Evolutionary conservation across 2,797 vertebrate genomes (phyloP), one percentile per base, ranked within the genome.

Genomic region (Naso thynnoides): DNA sequence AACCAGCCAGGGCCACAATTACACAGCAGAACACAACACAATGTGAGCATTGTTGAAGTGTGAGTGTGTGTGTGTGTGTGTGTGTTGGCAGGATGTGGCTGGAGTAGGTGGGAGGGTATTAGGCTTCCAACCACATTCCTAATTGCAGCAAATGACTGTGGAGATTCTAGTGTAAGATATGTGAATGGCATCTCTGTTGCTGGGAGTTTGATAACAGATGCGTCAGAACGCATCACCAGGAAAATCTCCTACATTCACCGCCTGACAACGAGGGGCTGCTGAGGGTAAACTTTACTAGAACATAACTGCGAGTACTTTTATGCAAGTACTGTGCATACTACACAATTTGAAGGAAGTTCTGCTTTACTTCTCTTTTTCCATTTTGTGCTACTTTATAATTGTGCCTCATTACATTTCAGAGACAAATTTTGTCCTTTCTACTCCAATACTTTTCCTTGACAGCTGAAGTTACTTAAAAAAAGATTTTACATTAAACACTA

Each of bases 11-110:
- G 26, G 66, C 63, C 68, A 68, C 56, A 64, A 74, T 76, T 69
- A 61, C 76, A 59, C 57, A 54, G 48, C 64, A 78, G 68, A 84
- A 54, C 50, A 41, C 39, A 16, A 67, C 70, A 92, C 89, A 93
- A 90, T 88, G 84, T 63, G 56, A 60, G 64, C 81, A 87, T 90
- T 94, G 92, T 93, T 73, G 57, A 73, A 49, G 45, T 72, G 47
- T 66, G 48, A 33, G 33, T 36, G 24, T 56, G 42, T 50, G 68
- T 50, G 31, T 44, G 72, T 45, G 41, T 56, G 38, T 33, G 57
- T 68, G 36, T 41, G 21, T 29, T 33, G 47, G 66, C 48, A 54
- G 61, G 61, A 39, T 49, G 38, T 33, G 49, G 36, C 33, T 47
- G 44, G 18, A 8, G 45, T 10, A 1, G 45, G 8, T 13, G 31